These are phyloP conservation scores for Goniozus legneri DNA, from an alignment of 1,140 invertebrate species.

Conservation along the genomic window DNA sequence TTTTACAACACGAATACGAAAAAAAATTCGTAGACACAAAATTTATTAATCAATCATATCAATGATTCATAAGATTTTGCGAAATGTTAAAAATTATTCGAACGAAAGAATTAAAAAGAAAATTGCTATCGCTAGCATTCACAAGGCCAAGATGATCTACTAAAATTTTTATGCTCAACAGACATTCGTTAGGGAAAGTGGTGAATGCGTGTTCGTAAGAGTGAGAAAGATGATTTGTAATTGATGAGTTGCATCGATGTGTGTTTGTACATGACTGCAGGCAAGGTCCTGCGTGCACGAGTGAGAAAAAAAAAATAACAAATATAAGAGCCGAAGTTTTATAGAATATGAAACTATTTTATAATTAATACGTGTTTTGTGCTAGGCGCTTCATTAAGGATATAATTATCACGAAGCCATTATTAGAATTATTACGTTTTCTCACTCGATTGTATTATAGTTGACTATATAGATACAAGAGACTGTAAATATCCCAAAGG, in stretches of 20 bases:
- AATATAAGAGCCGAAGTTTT: slow-evolving; percentile 6
- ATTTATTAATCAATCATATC: no score
- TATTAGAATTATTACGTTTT: no score
- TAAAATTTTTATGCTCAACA: slow-evolving; percentile 21
- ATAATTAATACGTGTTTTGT: slow-evolving; percentile 24
- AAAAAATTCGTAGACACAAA: no score
- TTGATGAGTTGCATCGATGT: no score
- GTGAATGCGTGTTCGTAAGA: slow-evolving; percentile 5
- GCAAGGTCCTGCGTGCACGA: background rate
- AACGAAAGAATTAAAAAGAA: background rate
- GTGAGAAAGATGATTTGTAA: background rate
- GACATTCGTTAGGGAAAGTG: slow-evolving; percentile 8
- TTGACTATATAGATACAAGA: slow-evolving; percentile 28
- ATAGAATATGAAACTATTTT: slow-evolving; percentile 7
- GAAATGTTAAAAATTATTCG: background rate
- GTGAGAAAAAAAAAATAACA: slow-evolving; percentile 1
- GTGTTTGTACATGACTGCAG: slow-evolving; percentile 5
- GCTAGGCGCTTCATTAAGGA: slow-evolving; percentile 19
- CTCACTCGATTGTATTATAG: slow-evolving; percentile 30
- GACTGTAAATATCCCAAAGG: slow-evolving; percentile 44
- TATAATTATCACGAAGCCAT: no score
- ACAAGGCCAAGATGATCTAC: slow-evolving; percentile 17
- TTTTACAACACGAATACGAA: no score
- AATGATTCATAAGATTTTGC: no score
- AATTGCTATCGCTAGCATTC: no score